Conservation (phyloP, 2,888 invertebrate species). For the Acrobasis suavella region DNA sequence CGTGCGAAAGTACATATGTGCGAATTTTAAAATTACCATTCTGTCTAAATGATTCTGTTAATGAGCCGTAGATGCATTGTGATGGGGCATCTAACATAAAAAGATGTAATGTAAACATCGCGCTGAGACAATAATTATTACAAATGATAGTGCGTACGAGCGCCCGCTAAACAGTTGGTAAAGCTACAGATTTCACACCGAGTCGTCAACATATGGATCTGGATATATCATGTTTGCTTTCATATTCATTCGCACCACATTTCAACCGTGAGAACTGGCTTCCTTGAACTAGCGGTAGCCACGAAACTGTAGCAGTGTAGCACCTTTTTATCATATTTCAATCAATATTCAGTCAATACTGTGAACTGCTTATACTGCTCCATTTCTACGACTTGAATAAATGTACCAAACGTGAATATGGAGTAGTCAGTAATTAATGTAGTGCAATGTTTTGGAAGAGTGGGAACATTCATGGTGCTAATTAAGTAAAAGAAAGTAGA, state of each 20-base stretch:
- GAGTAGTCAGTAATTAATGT: slow-evolving; percentile 27
- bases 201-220: slow-evolving; percentile 82
- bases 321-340: slow-evolving; percentile 65
- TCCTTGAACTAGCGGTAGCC: slow-evolving; percentile 69
- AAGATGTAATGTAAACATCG: slow-evolving; percentile 72
- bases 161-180: slow-evolving; percentile 80
- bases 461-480: slow-evolving; percentile 23
- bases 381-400: slow-evolving; percentile 33
- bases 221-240: slow-evolving; percentile 79
- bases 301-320: slow-evolving; percentile 65
- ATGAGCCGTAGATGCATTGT: slow-evolving; percentile 41
- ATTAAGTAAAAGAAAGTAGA: slow-evolving; percentile 18
- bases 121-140: slow-evolving; percentile 81
- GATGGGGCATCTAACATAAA: slow-evolving; percentile 63
- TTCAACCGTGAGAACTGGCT: slow-evolving; percentile 73
- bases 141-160: slow-evolving; percentile 78
- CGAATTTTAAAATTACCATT: slow-evolving; percentile 31
- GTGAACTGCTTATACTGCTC: slow-evolving; percentile 53
- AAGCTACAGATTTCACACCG: slow-evolving; percentile 82
- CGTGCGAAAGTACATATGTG: slow-evolving; percentile 18
- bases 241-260: slow-evolving; percentile 79
- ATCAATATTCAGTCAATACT: slow-evolving; percentile 64
- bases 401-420: slow-evolving; percentile 37
- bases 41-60: slow-evolving; percentile 28
- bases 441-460: slow-evolving; percentile 21